Evolutionary conservation across 2,113 vertebrate genomes (phyloP), one percentile per base, ranked within the genome.

Genomic region (Ptyas mucosa): DNA sequence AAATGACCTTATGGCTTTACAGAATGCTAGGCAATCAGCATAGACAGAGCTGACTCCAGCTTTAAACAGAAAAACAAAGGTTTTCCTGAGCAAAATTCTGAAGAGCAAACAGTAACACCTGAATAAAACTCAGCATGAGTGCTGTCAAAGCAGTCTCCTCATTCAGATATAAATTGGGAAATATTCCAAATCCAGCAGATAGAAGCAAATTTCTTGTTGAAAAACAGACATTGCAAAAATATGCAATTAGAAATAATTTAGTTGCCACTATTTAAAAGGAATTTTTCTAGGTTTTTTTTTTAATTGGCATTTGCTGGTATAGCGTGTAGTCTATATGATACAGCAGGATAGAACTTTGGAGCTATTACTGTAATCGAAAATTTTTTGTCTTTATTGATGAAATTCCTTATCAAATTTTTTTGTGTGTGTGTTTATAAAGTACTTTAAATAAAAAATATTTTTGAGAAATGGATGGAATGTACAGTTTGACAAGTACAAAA

Each of bases 391-490:
- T 93, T 94, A 89, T 53, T 92, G 75, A 75, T n/a, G 91, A 89
- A 90, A 85, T 5, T 91, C 0, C 43, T 3, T 87, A 89, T 55
- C 69, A 93, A 87, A 11, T 54, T 86, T 93, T 90, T 55, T 93
- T 90, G n/a, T 55, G 21, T 43, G 43, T 43, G 88, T 81, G 39
- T 89, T 95, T 96, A 95, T 87, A 95, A 96, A 96, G 92, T 95
- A 94, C 92, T 95, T 95, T 93, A 95, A 97, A 96, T 96, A 97
- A 94, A 92, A 96, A 89, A 92, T 94, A 53, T 95, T 94, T 94
- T 91, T 81, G 95, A 94, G 95, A 97, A 97, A 96, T 97, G 94
- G 95, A 96, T 97, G 97, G 98, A 98, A 98, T 98, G 98, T 97
- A 95, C 97, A 91, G 96, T 97, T 96, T 97, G 96, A 97, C 95